phyloP scores from a whole-genome alignment of 2,888 invertebrate species.

The Clunio marinus region DNA sequence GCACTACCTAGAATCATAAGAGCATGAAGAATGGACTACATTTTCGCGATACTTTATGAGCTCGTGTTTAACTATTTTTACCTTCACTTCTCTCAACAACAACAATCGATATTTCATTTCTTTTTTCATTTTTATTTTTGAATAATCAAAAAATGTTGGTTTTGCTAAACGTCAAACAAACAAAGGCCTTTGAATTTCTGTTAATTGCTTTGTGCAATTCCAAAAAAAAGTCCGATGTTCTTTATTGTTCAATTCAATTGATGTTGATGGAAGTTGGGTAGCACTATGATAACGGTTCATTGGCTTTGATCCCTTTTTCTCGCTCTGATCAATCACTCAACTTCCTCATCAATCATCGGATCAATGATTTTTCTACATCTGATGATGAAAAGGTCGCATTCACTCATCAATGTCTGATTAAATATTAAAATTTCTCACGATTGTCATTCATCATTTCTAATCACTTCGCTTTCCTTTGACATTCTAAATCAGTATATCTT shows the following conservation, averaged over 20 bases:
- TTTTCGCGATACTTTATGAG: background rate
- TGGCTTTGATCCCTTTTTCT: background rate
- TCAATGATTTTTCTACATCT: slow-evolving; percentile 15
- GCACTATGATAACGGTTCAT: background rate
- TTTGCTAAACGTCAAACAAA: too few relatives aligned
- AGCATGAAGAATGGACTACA: slow-evolving; percentile 2
- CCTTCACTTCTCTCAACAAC: background rate
- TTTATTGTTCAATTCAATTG: too few relatives aligned
- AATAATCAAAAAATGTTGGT: too few relatives aligned
- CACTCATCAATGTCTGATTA: background rate
- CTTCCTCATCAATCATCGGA: slow-evolving; percentile 1
- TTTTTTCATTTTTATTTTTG: too few relatives aligned
- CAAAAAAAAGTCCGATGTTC: too few relatives aligned
- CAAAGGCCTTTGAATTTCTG: too few relatives aligned
- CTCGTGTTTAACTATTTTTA: background rate
- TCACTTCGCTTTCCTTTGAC: background rate
- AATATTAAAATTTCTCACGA: background rate
- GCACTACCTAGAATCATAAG: background rate
- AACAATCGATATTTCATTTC: slow-evolving; percentile 12
- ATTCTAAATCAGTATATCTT: too few relatives aligned
- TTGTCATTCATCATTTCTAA: slow-evolving; percentile 18
- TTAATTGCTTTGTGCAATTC: too few relatives aligned
- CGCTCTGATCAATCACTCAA: background rate
- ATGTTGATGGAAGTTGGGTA: background rate
- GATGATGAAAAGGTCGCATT: background rate